Evolutionary conservation across 2,113 vertebrate species (phyloP).

Genomic region (Heterotis niloticus): DNA sequence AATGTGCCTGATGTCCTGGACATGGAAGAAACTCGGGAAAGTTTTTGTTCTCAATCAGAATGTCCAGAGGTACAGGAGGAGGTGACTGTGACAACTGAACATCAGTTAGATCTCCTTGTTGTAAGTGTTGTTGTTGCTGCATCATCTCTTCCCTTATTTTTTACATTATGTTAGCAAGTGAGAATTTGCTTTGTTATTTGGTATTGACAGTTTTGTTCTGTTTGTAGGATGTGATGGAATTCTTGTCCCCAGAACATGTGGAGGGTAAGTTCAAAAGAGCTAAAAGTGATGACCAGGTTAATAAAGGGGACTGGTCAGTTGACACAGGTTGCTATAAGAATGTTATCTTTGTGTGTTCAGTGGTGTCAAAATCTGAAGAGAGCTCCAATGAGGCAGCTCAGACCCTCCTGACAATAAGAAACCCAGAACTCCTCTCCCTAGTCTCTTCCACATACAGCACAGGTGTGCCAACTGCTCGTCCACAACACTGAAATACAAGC

Average conservation of each 20-base stretch:
- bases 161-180: not conserved
- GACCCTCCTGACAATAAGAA: conserved; percentile 82
- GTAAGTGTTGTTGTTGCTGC: conserved; percentile 67
- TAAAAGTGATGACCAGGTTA: too few species aligned
- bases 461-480: conserved; percentile 14
- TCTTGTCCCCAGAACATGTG: conserved; percentile 59
- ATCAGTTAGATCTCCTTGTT: conserved; percentile 57
- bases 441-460: not conserved
- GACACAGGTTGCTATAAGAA: not conserved
- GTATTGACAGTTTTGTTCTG: conserved; percentile 18
- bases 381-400: conserved; percentile 86
- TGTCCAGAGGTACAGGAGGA: conserved; percentile 49
- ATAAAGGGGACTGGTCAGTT: not conserved
- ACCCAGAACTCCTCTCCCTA: conserved; percentile 49
- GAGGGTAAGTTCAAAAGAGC: conserved; percentile 66
- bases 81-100: conserved; percentile 53
- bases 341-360: conserved; percentile 20
- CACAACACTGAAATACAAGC: not conserved
- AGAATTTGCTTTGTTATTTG: not conserved
- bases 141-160: not conserved
- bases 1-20: conserved; percentile 67
- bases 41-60: conserved; percentile 45
- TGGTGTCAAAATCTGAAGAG: conserved; percentile 62
- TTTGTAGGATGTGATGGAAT: conserved; percentile 67
- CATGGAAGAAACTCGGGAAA: conserved; percentile 55